Conservation (phyloP, 2,797 vertebrate species). For the Spinibarbus caldwelli region DNA sequence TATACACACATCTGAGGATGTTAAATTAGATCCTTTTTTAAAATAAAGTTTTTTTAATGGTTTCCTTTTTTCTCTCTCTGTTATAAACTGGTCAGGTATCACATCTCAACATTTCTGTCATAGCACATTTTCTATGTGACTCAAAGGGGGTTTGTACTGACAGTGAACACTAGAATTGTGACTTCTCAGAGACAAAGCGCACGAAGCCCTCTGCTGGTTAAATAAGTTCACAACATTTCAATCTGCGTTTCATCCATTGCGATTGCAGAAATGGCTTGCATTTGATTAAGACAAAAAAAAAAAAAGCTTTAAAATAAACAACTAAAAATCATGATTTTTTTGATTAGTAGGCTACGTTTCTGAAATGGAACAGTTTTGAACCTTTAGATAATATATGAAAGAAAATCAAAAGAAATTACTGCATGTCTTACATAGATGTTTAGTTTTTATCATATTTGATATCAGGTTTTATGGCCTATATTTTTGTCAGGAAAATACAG, state of each 20-base stretch:
- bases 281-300: background rate
- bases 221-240: background rate
- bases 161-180: background rate
- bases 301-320: background rate
- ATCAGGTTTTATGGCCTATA: background rate
- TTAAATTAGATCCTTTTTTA: background rate
- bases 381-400: background rate
- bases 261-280: background rate
- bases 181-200: background rate
- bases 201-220: conserved; percentile 15
- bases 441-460: background rate
- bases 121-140: background rate
- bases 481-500: background rate
- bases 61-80: too few relatives aligned
- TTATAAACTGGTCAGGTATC: background rate
- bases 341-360: too few relatives aligned
- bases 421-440: background rate
- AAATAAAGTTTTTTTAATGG: background rate
- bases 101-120: background rate
- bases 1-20: background rate
- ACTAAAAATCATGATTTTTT: background rate
- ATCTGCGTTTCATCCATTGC: background rate
- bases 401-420: background rate
- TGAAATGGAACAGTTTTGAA: background rate
- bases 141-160: background rate